Conservation (phyloP, 2,888 invertebrate species). For the Pachliopta kotzebuea region DNA sequence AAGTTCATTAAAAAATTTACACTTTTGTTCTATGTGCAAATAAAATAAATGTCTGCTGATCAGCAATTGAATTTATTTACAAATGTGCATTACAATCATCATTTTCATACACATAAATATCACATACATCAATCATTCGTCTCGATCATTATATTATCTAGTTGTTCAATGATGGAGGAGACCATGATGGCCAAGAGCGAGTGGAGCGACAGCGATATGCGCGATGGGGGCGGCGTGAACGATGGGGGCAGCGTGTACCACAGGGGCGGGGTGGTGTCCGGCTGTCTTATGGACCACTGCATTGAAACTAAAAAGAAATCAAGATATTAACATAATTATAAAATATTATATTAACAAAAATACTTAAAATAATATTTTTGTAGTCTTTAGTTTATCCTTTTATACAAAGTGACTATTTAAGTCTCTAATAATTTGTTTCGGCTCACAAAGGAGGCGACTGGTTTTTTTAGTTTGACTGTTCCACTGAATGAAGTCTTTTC, state of each 20-base stretch:
- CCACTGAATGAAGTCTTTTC: too few relatives aligned
- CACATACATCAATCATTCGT: slow-evolving; percentile 75
- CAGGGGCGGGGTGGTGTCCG: slow-evolving; percentile 71
- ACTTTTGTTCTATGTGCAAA: not conserved
- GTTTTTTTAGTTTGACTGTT: too few relatives aligned
- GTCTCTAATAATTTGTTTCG: too few relatives aligned
- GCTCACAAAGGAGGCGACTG: too few relatives aligned
- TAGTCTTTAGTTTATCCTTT: not conserved
- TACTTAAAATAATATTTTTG: not conserved
- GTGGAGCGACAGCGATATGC: slow-evolving; percentile 53
- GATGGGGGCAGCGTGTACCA: slow-evolving; percentile 53
- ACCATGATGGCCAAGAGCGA: slow-evolving; percentile 70
- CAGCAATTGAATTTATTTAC: slow-evolving; percentile 78
- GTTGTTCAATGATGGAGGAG: slow-evolving; percentile 63
- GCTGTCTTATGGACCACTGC: slow-evolving; percentile 77
- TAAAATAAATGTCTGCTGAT: slow-evolving; percentile 44
- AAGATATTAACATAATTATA: slow-evolving; percentile 3
- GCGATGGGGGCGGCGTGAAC: slow-evolving; percentile 55
- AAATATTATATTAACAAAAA: too few relatives aligned
- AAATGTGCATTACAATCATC: slow-evolving; percentile 59
- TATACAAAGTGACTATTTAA: too few relatives aligned
- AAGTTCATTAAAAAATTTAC: not conserved
- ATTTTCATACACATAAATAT: slow-evolving; percentile 77
- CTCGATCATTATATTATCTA: slow-evolving; percentile 54
- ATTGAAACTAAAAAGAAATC: slow-evolving; percentile 67